Evolutionary conservation across 2,888 invertebrate species (phyloP), one percentile per base, ranked within the genome.

Genomic region (Sminthurides aquaticus): DNA sequence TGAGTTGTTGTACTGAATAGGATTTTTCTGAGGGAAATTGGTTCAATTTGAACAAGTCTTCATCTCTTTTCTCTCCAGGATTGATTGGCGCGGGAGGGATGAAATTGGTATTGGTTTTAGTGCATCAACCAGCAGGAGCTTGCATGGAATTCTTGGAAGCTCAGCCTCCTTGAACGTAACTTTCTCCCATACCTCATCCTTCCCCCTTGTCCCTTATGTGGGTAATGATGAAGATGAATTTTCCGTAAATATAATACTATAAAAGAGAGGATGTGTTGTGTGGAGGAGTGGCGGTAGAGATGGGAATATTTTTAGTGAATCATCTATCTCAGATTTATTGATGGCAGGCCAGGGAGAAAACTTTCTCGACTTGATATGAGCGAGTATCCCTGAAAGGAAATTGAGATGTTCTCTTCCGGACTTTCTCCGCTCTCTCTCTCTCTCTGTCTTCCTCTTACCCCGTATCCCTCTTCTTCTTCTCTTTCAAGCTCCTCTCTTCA

Each of bases 321-420:
- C 18, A 25, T 55, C 55, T 26, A 55, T 25, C 55, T 20, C 11
- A 25, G 24, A 25, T 55, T 55, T 26, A 55, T 11, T 22, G 26
- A 55, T 22, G n/a, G 20, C 20, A 5, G 24, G 20, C 25, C 24
- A 24, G 8, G 24, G 26, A 22, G 55, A 55, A 55, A 25, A 55
- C 18, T 55, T 55, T 49, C 49, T 49, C 22, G 3, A 55, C 24
- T 20, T 24, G 26, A 55, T 22, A 25, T 55, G 24, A 8, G 25
- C 18, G n/a, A n/a, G n/a, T n/a, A n/a, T n/a, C n/a, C 54, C 3
- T 55, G 20, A 25, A 11, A 55, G 55, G 22, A 24, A 24, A 52
- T 52, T 52, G 54, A 52, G 54, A 52, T 25, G 55, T 25, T 25
- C n/a, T n/a, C n/a, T n/a, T n/a, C n/a, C n/a, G n/a, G n/a, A n/a